Evolutionary conservation across 2,888 invertebrate species (phyloP).

Genomic region (Drosophila fulvimacula): DNA sequence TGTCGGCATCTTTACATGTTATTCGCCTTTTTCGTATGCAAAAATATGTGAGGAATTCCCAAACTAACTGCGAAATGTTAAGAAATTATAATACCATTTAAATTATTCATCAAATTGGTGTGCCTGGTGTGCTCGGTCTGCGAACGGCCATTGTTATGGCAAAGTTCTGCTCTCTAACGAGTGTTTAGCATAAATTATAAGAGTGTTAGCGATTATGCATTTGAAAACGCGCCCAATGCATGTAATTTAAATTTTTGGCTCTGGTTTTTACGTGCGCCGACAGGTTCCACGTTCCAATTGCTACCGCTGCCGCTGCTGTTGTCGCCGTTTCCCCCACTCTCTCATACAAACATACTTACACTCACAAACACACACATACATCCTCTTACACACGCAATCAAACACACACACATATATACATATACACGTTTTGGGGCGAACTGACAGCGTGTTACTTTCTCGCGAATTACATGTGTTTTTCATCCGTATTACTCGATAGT

Average conservation of each 20-base stretch:
- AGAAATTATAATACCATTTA: constrained; percentile 56
- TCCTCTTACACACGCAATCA: constrained; percentile 30
- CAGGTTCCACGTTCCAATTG: constrained; percentile 74
- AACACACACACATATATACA: constrained; percentile 29
- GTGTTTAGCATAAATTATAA: constrained; percentile 70
- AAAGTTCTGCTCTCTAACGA: constrained; percentile 54
- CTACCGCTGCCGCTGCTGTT: constrained; percentile 45
- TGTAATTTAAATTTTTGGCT: constrained; percentile 71
- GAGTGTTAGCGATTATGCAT: constrained; percentile 69
- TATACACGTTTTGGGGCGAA: constrained; percentile 58
- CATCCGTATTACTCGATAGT: constrained; percentile 30
- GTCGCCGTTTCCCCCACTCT: constrained; percentile 48
- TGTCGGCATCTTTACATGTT: constrained; percentile 66
- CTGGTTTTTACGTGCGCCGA: constrained; percentile 76
- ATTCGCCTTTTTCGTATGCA: constrained; percentile 60
- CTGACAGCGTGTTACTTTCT: constrained; percentile 81
- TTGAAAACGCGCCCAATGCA: constrained; percentile 73
- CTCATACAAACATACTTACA: constrained; percentile 34
- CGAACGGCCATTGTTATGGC: constrained; percentile 36
- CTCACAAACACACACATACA: constrained; percentile 26
- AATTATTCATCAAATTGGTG: constrained; percentile 47
- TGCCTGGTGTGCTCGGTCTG: constrained; percentile 2
- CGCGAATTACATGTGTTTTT: constrained; percentile 81
- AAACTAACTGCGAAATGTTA: constrained; percentile 60
- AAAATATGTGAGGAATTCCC: constrained; percentile 79